These are phyloP conservation scores for Pteria penguin DNA, from an alignment of 2,888 invertebrate species.

Conservation along the genomic window DNA sequence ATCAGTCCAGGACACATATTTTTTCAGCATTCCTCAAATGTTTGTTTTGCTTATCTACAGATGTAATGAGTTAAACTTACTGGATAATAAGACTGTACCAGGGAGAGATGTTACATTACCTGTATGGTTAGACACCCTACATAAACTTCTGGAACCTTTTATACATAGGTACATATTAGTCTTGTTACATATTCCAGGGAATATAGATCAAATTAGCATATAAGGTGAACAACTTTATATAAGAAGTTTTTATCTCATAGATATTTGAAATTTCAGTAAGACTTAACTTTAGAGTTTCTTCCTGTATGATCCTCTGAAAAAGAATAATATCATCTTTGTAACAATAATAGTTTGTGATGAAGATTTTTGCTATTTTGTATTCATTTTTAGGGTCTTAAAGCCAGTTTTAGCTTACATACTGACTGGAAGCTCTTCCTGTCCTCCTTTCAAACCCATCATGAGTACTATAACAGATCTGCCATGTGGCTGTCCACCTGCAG, in stretches of 20 bases:
- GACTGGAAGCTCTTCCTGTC: conserved; percentile 51
- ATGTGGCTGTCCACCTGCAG: conserved; percentile 72
- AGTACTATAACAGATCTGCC: conserved; percentile 70
- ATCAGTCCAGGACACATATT: too few relatives aligned
- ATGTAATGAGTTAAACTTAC: conserved; percentile 64
- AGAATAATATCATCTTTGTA: too few relatives aligned
- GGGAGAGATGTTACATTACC: conserved; percentile 62
- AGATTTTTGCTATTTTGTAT: too few relatives aligned
- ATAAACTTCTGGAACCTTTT: conserved; percentile 67
- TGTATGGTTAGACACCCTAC: conserved; percentile 69
- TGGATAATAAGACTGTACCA: conserved; percentile 61
- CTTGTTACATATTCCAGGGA: too few relatives aligned
- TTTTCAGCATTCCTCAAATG: too few relatives aligned
- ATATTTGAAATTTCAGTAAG: too few relatives aligned
- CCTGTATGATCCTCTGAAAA: too few relatives aligned
- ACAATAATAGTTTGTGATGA: too few relatives aligned
- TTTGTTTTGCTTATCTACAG: background rate
- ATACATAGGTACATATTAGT: conserved; percentile 64
- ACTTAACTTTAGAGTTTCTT: too few relatives aligned
- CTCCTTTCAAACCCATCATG: conserved; percentile 64
- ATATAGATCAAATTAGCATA: too few relatives aligned
- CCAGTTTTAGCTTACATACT: conserved; percentile 66
- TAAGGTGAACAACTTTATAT: too few relatives aligned
- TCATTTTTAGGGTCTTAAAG: conserved; percentile 60
- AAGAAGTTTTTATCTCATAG: too few relatives aligned